A percentile compares a stretch with the other conserved stretches of the same genome.
Conservation (phyloP, 1,140 invertebrate genomes). For the Galendromus occidentalis region DNA sequence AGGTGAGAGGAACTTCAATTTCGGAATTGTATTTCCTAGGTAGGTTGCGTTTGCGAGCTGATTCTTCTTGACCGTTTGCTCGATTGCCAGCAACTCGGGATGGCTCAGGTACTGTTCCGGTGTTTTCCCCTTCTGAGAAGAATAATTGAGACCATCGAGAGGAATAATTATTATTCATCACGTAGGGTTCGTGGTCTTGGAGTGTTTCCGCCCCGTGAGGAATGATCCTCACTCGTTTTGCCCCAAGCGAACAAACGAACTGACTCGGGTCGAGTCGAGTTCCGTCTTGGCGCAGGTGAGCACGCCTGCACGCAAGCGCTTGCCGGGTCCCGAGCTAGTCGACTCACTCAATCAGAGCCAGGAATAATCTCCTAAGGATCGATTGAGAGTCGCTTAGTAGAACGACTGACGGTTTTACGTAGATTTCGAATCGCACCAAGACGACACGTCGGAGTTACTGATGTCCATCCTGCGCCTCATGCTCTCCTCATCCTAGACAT, state of each 20-base stretch:
- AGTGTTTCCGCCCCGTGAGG: too few species aligned
- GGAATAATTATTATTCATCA: not conserved
- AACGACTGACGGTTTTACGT: too few species aligned
- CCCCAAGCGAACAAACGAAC: too few species aligned
- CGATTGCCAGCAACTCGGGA: conserved; percentile 24
- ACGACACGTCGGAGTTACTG: too few species aligned
- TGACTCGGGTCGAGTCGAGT: too few species aligned
- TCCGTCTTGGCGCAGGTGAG: too few species aligned
- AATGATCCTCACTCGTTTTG: too few species aligned
- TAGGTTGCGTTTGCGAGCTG: conserved; percentile 22
- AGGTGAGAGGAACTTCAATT: conserved; percentile 18
- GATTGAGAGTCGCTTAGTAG: too few species aligned
- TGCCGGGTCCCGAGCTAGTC: not conserved
- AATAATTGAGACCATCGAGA: not conserved
- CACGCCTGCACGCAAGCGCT: too few species aligned
- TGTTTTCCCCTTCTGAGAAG: conserved; percentile 35
- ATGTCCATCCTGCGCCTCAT: too few species aligned
- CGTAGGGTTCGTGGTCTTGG: not conserved
- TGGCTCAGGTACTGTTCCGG: conserved; percentile 46
- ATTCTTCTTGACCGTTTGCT: conserved; percentile 20
- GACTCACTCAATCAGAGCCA: not conserved
- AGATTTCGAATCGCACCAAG: too few species aligned
- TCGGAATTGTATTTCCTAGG: conserved; percentile 20
- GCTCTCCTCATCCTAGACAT: too few species aligned
- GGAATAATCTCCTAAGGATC: not conserved